Conservation (phyloP, 2,113 vertebrate species). For the Oncorhynchus nerka region DNA sequence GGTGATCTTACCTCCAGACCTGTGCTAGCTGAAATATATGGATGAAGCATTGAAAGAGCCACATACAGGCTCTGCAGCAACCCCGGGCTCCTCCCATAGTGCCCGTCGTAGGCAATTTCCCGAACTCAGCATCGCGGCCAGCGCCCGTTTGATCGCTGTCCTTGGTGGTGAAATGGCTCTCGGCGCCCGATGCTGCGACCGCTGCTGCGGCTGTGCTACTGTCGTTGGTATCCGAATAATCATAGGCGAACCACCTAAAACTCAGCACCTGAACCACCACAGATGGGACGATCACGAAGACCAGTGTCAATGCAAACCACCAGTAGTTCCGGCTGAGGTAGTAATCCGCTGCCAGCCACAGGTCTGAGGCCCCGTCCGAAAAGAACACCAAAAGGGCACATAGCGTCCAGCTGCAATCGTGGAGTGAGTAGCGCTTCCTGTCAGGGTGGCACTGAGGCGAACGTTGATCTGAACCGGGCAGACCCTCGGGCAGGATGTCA, state of each 20-base stretch:
- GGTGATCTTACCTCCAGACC: conserved; percentile 85
- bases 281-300: conserved; percentile 90
- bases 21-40: conserved; percentile 92
- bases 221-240: conserved; percentile 71
- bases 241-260: conserved; percentile 94
- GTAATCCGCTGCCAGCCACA: conserved; percentile 95
- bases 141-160: conserved; percentile 73
- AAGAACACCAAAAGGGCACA: conserved; percentile 91
- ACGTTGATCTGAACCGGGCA: conserved; percentile 64
- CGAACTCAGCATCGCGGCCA: conserved; percentile 63
- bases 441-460: conserved; percentile 44
- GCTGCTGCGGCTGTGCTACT: conserved; percentile 68
- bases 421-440: conserved; percentile 76
- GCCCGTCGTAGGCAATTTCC: conserved; percentile 58
- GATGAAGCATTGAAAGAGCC: conserved; percentile 83
- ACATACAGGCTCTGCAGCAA: conserved; percentile 88
- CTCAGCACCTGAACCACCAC: conserved; percentile 91
- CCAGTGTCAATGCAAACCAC: conserved; percentile 90
- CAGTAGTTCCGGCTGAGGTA: conserved; percentile 80
- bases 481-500: conserved; percentile 58
- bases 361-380: conserved; percentile 95
- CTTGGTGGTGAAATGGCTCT: conserved; percentile 74
- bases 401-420: conserved; percentile 89
- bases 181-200: conserved; percentile 74
- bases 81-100: conserved; percentile 66